phyloP scores from a whole-genome alignment of 2,888 invertebrate genomes.

The Orthosia gothica region DNA sequence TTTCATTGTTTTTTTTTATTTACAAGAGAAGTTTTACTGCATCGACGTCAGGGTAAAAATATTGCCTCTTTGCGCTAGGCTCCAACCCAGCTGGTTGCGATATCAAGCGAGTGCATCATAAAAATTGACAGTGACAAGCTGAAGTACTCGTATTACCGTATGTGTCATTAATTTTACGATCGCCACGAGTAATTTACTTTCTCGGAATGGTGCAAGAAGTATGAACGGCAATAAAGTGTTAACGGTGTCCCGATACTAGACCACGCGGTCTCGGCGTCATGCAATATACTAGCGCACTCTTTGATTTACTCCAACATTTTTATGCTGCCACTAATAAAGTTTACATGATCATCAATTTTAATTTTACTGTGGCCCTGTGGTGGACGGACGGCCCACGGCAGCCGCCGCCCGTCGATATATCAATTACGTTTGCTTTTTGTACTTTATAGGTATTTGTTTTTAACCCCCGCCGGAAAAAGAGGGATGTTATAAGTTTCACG shows the following conservation, averaged over 20 bases:
- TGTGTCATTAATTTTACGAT: constrained; percentile 89
- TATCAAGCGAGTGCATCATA: constrained; percentile 86
- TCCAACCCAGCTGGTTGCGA: constrained; percentile 67
- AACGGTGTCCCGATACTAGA: constrained; percentile 83
- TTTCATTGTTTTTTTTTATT: constrained; percentile 36
- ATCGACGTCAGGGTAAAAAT: constrained; percentile 48
- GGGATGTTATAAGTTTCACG: no score
- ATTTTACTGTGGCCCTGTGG: constrained; percentile 85
- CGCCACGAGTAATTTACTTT: constrained; percentile 87
- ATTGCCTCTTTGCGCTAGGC: constrained; percentile 53
- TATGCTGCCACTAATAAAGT: constrained; percentile 87
- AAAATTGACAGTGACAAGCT: constrained; percentile 87
- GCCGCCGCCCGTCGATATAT: constrained; percentile 81
- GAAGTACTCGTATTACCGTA: constrained; percentile 87
- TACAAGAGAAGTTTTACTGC: constrained; percentile 38
- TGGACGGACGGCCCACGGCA: constrained; percentile 77
- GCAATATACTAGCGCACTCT: constrained; percentile 75
- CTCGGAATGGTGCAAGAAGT: constrained; percentile 87
- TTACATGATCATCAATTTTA: constrained; percentile 89
- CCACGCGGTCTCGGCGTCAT: constrained; percentile 71
- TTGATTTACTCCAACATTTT: constrained; percentile 87
- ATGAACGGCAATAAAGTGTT: constrained; percentile 87
- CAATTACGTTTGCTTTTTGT: constrained; percentile 78
- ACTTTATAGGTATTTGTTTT: constrained; percentile 68
- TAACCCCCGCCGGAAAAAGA: no score